Evolutionary conservation across 2,797 vertebrate genomes (phyloP), one percentile per base, ranked within the genome.

Genomic region (Peromyscus attwateri): DNA sequence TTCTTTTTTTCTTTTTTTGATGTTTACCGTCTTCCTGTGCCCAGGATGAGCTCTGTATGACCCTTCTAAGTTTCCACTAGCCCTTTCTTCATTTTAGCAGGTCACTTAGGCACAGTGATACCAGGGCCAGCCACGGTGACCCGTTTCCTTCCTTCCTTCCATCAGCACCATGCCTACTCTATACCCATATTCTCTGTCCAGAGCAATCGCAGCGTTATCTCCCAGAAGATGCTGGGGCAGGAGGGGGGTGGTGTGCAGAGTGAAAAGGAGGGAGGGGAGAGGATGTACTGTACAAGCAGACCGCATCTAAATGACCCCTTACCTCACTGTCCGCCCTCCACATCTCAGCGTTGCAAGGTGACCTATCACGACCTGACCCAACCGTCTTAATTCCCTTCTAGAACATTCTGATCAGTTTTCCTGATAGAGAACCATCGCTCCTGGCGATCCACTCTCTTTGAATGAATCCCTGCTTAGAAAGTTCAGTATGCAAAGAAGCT

Each of bases 361-460:
- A 92, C 19, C 49, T 73, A 92, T n/a, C 23, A 80, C 4, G 16
- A 55, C 37, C 10, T 70, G 25, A 49, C 92, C 40, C 66, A 95
- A 60, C 25, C 34, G 40, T 37, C 92, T 93, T 43, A 77, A 64
- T 34, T 55, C 2, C 23, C n/a, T 73, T 79, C 46, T 64, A 34
- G 90, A 66, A 88, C 16, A 83, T 66, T 89, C 91, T 37, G 46
- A 43, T 19, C 21, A 31, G 34, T 68, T 95, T 76, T 95, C 55
- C 60, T 62, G 19, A 40, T 73, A 55, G 23, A 84, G 85, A 92
- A 55, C 25, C 13, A 3, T 71, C 21, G 87, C 43, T 37, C 49
- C 68, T 0, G 12, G 27, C 27, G 89, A 88, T 46, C 60, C 31
- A 57, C 8, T 71, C 12, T 90, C 29, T 87, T 29, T 62, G 76